Evolutionary conservation across 2,888 invertebrate species (phyloP).

Genomic region (Eucera pruinosa): DNA sequence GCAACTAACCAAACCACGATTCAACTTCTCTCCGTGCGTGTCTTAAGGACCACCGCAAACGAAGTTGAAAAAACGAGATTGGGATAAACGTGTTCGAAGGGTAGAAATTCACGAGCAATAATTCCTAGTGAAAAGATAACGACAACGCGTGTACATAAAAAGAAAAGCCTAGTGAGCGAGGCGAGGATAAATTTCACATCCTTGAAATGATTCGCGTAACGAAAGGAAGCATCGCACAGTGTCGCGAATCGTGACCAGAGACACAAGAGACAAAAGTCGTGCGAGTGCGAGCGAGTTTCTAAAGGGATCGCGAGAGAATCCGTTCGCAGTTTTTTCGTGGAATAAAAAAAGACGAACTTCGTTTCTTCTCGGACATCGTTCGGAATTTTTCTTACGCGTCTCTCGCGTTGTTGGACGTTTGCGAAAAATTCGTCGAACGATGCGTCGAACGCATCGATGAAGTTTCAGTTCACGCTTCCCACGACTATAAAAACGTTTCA

Average conservation of each 20-base stretch:
- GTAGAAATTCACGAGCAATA: conserved; percentile 63
- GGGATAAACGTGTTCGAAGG: neutral
- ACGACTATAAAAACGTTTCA: no score
- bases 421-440: neutral
- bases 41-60: no score
- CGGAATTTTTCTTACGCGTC: conserved; percentile 21
- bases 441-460: conserved; percentile 12
- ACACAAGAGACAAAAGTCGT: conserved; percentile 50
- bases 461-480: neutral
- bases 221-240: conserved; percentile 46
- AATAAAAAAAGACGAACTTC: no score
- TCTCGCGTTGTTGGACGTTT: neutral
- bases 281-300: conserved; percentile 42
- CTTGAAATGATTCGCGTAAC: conserved; percentile 19
- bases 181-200: conserved; percentile 16
- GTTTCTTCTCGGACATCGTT: no score
- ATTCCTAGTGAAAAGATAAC: conserved; percentile 60
- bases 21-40: no score
- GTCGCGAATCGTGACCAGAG: conserved; percentile 63
- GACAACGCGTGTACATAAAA: conserved; percentile 52
- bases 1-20: no score
- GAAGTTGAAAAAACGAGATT: neutral
- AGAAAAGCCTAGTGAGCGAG: conserved; percentile 2
- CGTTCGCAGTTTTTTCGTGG: conserved; percentile 42
- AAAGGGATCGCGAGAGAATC: conserved; percentile 15